phyloP scores from a whole-genome alignment of 2,113 vertebrate genomes.

The Triplophysa tibetana region DNA sequence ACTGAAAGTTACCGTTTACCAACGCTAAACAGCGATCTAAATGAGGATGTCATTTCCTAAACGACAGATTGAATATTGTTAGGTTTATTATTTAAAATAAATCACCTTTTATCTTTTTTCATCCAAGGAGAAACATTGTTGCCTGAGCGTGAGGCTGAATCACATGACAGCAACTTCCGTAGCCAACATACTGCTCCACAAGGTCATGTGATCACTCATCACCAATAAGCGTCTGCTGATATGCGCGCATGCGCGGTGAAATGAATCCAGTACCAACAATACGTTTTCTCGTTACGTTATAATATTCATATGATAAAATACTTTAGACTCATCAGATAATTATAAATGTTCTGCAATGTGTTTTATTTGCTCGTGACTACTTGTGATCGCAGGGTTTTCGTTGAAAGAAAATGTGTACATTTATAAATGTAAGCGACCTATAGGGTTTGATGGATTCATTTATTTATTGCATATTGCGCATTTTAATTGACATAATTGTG shows the following conservation, averaged over 20 bases:
- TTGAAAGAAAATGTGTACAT: no score
- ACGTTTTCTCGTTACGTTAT: no score
- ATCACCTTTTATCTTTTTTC: slow-evolving; percentile 53
- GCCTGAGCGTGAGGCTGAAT: slow-evolving; percentile 52
- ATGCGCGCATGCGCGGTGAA: neutral
- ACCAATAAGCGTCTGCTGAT: neutral
- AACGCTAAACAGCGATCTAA: neutral
- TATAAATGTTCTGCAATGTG: no score
- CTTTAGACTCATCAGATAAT: no score
- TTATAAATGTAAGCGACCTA: no score
- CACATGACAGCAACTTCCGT: slow-evolving; percentile 74
- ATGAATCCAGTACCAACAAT: no score
- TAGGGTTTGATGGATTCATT: no score
- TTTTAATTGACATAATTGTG: no score
- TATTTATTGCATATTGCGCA: no score
- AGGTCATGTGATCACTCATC: neutral
- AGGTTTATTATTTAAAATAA: slow-evolving; percentile 21
- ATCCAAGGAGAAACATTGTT: slow-evolving; percentile 61
- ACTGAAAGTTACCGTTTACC: neutral
- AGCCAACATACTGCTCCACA: neutral
- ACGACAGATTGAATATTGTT: slow-evolving; percentile 30
- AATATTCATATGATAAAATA: no score
- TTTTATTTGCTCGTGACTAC: no score
- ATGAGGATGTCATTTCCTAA: neutral
- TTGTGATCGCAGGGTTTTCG: no score